A percentile compares a stretch with the other conserved stretches of the same genome.
Evolutionary conservation across 2,888 invertebrate genomes (phyloP).

Genomic region (Andrena dorsata): DNA sequence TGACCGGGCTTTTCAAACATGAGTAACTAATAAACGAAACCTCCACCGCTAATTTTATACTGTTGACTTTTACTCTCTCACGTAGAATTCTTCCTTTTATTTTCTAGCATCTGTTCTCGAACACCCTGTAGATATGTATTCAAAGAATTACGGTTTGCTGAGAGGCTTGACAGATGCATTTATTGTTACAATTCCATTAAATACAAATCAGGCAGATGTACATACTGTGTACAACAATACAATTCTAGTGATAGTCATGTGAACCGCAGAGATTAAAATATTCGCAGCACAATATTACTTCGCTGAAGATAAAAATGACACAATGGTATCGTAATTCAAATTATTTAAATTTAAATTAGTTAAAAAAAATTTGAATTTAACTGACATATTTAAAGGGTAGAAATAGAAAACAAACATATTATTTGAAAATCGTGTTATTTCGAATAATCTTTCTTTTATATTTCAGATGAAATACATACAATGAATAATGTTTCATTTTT

Average conservation of each 20-base stretch:
- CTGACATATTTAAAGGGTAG: not conserved
- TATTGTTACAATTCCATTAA: constrained; percentile 54
- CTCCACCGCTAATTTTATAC: too few species aligned
- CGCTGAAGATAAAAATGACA: not conserved
- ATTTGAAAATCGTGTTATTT: too few species aligned
- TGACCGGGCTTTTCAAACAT: too few species aligned
- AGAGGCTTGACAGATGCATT: constrained; percentile 49
- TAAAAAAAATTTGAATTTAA: not conserved
- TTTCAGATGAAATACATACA: not conserved
- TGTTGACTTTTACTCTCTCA: too few species aligned
- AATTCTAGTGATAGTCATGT: constrained; percentile 19
- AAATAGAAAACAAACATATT: too few species aligned
- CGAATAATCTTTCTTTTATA: not conserved
- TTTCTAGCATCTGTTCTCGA: too few species aligned
- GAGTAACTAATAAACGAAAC: too few species aligned
- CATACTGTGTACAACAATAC: constrained; percentile 29
- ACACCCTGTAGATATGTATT: too few species aligned
- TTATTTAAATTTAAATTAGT: not conserved
- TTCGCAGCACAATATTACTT: constrained; percentile 12
- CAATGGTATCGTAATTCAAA: constrained; percentile 22
- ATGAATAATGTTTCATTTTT: not conserved
- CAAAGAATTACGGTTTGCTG: not conserved
- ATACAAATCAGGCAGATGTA: constrained; percentile 56
- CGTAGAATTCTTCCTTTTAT: too few species aligned
- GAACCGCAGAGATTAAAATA: constrained; percentile 20